Conservation (phyloP, 2,888 invertebrate species). For the Iselma pallidipennis region DNA sequence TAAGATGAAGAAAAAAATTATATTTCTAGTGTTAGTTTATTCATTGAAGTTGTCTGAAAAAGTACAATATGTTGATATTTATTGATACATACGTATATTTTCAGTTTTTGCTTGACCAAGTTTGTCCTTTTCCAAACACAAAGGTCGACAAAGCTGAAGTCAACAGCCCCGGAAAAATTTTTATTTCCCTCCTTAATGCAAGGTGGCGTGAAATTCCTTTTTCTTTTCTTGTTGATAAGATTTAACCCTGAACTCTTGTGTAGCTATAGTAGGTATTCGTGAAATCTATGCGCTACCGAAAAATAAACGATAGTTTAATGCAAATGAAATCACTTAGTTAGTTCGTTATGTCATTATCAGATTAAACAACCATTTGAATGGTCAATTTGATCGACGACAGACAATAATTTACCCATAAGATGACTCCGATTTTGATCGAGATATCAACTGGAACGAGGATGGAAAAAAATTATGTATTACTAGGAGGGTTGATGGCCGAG, state of each 20-base stretch:
- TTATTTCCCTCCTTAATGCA: constrained; percentile 17
- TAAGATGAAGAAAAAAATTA: no score
- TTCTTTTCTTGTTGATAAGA: no score
- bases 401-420: constrained; percentile 15
- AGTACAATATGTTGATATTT: no score
- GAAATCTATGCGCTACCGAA: constrained; percentile 38
- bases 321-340: constrained; percentile 44
- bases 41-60: no score
- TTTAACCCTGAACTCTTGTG: constrained; percentile 38
- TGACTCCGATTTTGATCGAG: neutral
- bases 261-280: constrained; percentile 38
- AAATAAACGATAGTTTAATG: constrained; percentile 43
- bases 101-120: no score
- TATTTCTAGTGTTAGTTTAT: no score
- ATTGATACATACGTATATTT: no score
- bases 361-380: constrained; percentile 28
- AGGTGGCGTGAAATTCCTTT: constrained; percentile 37
- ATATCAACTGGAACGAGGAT: no score
- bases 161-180: constrained; percentile 26
- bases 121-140: no score
- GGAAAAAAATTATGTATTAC: no score
- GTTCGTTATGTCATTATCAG: constrained; percentile 34
- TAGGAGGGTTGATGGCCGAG: no score
- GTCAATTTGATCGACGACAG: constrained; percentile 20
- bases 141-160: no score